Evolutionary conservation across 2,888 invertebrate genomes (phyloP), one percentile per base, ranked within the genome.

Genomic region (Phrixothrix hirtus): DNA sequence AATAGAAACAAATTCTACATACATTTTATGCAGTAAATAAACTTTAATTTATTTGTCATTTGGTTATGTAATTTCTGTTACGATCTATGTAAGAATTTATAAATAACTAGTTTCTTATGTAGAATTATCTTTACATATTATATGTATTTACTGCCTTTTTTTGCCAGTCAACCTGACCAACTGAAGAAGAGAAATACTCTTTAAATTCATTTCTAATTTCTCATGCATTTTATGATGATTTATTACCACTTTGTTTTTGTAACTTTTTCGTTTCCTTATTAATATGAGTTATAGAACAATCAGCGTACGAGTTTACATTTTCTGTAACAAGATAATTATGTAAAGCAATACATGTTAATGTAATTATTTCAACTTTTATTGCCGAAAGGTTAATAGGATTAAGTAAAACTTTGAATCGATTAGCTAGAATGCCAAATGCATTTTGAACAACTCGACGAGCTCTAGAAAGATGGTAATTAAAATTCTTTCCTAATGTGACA

Each of bases 401-500:
- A 11, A 48, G 17, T 34, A 58, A 39, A 5, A 58, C 38, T 32
- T 58, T 14, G 51, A 60, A 60, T 29, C 45, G 25, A 17, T 42
- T 55, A 21, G 34, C 54, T 36, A 60, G 48, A 34, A 52, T 57
- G 2, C 60, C 57, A 45, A 60, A 60, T 2, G 48, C 44, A 37
- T 54, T 60, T 49, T 60, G 53, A 1, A 54, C 38, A n/a, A 60
- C 30, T 27, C 56, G 31, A 17, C 53, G 27, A 12, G 52, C 43
- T 15, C 60, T 21, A 3, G 30, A 35, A 38, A 67, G 53, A 39
- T 64, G 50, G 57, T 68, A 66, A 48, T 69, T 66, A 51, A 64
- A 68, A 66, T 57, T 50, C 48, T 59, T 59, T 61, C 43, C 54
- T 59, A 57, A 11, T 10, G 11, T 12, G 12, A 12, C 13, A 3